Evolutionary conservation across 2,797 vertebrate genomes (phyloP).

Genomic region (Anabacerthia variegaticeps): DNA sequence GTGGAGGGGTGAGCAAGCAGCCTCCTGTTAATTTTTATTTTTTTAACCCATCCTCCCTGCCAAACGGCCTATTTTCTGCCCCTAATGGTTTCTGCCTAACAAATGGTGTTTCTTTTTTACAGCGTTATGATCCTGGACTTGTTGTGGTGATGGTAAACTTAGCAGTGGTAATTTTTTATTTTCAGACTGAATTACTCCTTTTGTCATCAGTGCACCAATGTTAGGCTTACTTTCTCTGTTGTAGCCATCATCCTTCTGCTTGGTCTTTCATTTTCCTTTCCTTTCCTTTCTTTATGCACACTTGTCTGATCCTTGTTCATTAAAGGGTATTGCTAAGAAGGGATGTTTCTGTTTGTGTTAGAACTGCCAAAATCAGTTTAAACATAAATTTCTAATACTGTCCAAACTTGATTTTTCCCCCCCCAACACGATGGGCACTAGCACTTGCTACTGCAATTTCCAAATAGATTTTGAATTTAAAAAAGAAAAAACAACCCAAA

Average conservation of each 20-base stretch:
- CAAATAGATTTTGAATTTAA: constrained; percentile 41
- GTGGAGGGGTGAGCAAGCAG: constrained; percentile 54
- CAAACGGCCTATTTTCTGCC: constrained; percentile 83
- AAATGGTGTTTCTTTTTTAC: constrained; percentile 99
- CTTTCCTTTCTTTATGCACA: constrained; percentile 90
- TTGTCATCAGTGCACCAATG: constrained; percentile 90
- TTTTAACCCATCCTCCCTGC: constrained; percentile 67
- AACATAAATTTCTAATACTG: constrained; percentile 80
- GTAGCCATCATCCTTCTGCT: constrained; percentile 99
- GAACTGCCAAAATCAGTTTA: constrained; percentile 79
- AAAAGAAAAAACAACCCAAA: neutral
- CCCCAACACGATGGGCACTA: constrained; percentile 86
- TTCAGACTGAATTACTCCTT: constrained; percentile 98
- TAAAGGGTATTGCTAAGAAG: constrained; percentile 93
- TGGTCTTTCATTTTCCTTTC: constrained; percentile 92
- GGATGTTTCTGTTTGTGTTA: constrained; percentile 82
- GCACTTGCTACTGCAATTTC: constrained; percentile 82
- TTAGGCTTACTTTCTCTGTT: constrained; percentile 93
- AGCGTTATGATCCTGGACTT: constrained; percentile 99
- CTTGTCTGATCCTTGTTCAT: constrained; percentile 91
- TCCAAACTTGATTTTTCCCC: constrained; percentile 76
- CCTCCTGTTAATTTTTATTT: neutral
- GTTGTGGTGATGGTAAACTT: constrained; percentile 99
- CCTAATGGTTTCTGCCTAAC: constrained; percentile 99
- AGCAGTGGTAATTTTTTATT: constrained; percentile 99